These are phyloP conservation scores for Eutrigla gurnardus DNA, from an alignment of 2,797 vertebrate genomes.

Conservation along the genomic window DNA sequence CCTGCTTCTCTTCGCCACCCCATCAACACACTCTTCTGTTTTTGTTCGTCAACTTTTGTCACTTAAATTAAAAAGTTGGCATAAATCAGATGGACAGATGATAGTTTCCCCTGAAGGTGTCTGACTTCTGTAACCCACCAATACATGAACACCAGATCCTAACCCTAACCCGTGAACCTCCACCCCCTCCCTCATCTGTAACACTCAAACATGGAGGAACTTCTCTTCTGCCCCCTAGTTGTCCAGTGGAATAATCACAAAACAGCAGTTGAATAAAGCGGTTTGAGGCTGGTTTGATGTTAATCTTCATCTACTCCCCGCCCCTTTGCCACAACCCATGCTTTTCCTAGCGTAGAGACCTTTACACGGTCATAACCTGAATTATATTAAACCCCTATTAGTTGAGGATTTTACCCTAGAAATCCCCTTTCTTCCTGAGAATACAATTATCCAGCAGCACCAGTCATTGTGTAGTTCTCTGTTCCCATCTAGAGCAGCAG, in stretches of 20 bases:
- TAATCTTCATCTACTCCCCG: constrained; percentile 62
- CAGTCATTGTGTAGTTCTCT: constrained; percentile 77
- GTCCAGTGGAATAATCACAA: constrained; percentile 50
- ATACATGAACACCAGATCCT: constrained; percentile 25
- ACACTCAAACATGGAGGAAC: constrained; percentile 33
- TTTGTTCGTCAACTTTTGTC: constrained; percentile 43
- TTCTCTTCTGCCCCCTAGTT: constrained; percentile 63
- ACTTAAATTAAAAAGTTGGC: constrained; percentile 17
- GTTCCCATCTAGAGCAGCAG: constrained; percentile 78
- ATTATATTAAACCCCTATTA: constrained; percentile 83
- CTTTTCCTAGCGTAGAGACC: constrained; percentile 60
- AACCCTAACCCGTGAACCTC: constrained; percentile 31
- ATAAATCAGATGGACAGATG: constrained; percentile 31
- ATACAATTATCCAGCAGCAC: constrained; percentile 79
- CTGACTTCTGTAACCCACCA: constrained; percentile 29
- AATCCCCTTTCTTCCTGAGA: constrained; percentile 79
- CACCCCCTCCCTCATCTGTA: constrained; percentile 22
- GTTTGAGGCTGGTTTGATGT: constrained; percentile 68
- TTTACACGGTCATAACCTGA: constrained; percentile 78
- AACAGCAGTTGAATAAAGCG: constrained; percentile 52
- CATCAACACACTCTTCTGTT: constrained; percentile 31
- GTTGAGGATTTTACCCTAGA: constrained; percentile 80
- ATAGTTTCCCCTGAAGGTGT: constrained; percentile 14
- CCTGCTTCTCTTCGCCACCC: constrained; percentile 39
- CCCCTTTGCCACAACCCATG: constrained; percentile 50